Evolutionary conservation across 2,113 vertebrate species (phyloP), one percentile per base, ranked within the genome.

Genomic region (Meriones unguiculatus): DNA sequence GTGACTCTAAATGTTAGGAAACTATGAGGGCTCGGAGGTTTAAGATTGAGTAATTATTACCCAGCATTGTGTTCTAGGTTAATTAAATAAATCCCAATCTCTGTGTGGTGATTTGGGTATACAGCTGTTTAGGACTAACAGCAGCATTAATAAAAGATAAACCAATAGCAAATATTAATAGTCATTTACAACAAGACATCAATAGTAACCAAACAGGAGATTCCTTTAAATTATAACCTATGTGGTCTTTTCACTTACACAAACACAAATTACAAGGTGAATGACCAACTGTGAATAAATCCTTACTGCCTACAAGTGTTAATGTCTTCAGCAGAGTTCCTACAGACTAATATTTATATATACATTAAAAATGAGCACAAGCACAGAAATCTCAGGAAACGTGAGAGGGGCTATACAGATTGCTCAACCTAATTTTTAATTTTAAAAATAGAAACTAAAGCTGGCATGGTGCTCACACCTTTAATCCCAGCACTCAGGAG

Each of bases 231-330:
- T 59, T 52, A 89, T 2, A 77, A 11, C 65, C 52, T 11, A 20
- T 50, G 7, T 69, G 54, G 54, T 46, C 54, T 88, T 80, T 72
- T 38, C 50, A 69, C 50, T 91, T 57, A 64, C 30, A 85, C 22
- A 25, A 73, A 89, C 30, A 95, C 10, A 81, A 93, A 81, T 84
- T 46, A 82, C 22, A 95, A 90, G 12, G 84, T 70, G 76, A 97
- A 78, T 32, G 52, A 78, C 22, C 87, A 92, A 57, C 41, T 69
- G 7, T 90, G 52, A 96, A 75, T 91, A 92, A 85, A 86, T 64
- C 17, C 84, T 92, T 92, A 70, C 3, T 92, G 85, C 67, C 81
- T 89, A 69, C 5, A 84, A 12, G 5, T 28, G 35, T 65, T 28
- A 90, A 46, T 54, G 25, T 90, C n/a, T 73, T 50, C 62, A 65